These are phyloP conservation scores for Thamnophis sirtalis DNA, from an alignment of 2,113 vertebrate species.

Conservation along the genomic window DNA sequence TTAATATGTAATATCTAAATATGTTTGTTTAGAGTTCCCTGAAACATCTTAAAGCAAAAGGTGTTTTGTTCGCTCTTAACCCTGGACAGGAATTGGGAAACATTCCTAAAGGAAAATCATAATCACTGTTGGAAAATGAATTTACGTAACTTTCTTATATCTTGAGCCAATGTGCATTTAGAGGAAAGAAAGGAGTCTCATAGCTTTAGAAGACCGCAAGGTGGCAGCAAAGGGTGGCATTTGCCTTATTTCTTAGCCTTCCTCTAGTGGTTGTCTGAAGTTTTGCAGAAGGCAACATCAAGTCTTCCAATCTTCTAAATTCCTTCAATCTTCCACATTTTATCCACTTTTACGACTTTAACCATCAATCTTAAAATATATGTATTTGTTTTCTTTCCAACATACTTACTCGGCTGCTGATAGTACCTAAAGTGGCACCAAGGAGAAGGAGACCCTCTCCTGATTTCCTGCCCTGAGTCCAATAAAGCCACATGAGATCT, in stretches of 20 bases:
- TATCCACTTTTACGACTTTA: background rate
- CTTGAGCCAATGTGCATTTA: background rate
- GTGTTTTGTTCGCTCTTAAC: background rate
- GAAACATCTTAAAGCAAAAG: background rate
- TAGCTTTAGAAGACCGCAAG: background rate
- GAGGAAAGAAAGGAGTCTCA: background rate
- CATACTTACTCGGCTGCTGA: background rate
- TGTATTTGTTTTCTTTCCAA: background rate
- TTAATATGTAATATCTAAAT: background rate
- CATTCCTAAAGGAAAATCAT: background rate
- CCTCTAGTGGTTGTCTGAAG: background rate
- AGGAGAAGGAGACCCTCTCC: background rate
- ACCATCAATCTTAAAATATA: background rate
- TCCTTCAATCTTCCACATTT: background rate
- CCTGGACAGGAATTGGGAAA: background rate
- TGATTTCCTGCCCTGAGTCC: background rate
- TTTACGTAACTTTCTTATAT: background rate
- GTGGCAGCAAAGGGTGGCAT: background rate
- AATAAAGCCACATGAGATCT: background rate
- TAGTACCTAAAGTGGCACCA: background rate
- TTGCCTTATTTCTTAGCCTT: background rate
- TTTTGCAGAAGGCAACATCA: background rate
- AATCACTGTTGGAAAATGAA: background rate
- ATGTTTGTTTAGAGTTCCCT: background rate
- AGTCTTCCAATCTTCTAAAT: background rate